Conservation (phyloP, 1,140 invertebrate genomes). For the Medauroidea extradentata region DNA sequence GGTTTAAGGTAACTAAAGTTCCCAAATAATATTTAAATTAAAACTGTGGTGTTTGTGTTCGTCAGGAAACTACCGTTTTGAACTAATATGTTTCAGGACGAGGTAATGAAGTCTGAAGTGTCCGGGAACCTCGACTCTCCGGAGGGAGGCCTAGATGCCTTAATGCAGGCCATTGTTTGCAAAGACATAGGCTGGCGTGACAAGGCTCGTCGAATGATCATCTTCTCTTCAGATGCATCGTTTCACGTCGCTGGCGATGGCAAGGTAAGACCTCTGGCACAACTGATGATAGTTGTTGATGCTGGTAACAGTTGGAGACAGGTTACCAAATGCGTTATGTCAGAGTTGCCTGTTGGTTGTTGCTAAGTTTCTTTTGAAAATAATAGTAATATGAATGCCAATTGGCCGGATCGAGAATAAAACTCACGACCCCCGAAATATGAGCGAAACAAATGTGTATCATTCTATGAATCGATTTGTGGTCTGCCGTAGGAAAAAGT, state of each 20-base stretch:
- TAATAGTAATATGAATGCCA: no score
- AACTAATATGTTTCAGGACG: not conserved
- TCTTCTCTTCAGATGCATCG: conserved; percentile 56
- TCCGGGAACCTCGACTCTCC: conserved; percentile 67
- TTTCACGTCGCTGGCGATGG: conserved; percentile 64
- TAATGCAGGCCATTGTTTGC: conserved; percentile 70
- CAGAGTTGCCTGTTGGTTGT: no score
- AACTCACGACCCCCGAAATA: no score
- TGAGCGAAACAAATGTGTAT: no score
- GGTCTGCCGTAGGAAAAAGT: no score
- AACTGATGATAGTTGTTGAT: no score
- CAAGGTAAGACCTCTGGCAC: no score
- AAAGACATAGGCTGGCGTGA: conserved; percentile 59
- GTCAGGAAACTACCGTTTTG: not conserved
- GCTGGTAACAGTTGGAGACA: no score
- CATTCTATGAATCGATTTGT: no score
- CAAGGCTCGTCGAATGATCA: conserved; percentile 55
- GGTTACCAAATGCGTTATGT: no score
- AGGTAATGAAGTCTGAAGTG: conserved; percentile 47
- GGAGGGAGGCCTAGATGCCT: conserved; percentile 74
- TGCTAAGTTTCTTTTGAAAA: no score
- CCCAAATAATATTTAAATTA: not conserved
- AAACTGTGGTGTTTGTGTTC: not conserved
- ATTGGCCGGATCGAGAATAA: no score
- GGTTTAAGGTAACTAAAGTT: conserved; percentile 49